Conservation (phyloP, 1,140 invertebrate species). For the Drosophila dunni region DNA sequence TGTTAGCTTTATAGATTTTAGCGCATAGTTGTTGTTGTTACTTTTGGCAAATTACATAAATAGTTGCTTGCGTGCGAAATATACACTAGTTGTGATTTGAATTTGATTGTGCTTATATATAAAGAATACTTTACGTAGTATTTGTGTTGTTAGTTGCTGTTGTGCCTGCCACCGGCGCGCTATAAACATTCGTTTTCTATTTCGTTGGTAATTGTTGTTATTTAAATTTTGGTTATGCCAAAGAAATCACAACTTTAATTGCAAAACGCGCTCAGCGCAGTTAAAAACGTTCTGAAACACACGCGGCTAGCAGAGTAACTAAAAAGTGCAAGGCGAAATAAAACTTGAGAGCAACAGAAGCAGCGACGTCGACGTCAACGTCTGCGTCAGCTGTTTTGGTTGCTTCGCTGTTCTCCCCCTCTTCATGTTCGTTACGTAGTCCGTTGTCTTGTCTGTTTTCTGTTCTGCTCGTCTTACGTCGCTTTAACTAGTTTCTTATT, state of each 20-base stretch:
- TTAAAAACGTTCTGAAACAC: slow-evolving; percentile 66
- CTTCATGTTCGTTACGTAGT: slow-evolving; percentile 46
- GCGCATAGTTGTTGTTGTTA: slow-evolving; percentile 45
- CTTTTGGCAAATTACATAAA: slow-evolving; percentile 68
- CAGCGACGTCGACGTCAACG: slow-evolving; percentile 28
- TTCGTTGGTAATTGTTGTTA: slow-evolving; percentile 48
- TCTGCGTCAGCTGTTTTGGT: slow-evolving; percentile 63
- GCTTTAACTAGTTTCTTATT: slow-evolving; percentile 66
- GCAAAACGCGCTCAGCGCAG: slow-evolving; percentile 15
- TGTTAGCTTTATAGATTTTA: slow-evolving; percentile 17
- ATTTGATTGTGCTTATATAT: slow-evolving; percentile 36
- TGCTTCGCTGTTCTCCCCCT: slow-evolving; percentile 1
- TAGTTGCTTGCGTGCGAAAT: slow-evolving; percentile 47
- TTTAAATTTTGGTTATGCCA: slow-evolving; percentile 59
- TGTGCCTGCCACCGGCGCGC: slow-evolving; percentile 30
- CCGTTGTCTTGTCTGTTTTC: slow-evolving; percentile 31
- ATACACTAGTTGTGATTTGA: slow-evolving; percentile 19
- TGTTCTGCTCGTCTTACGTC: slow-evolving; percentile 44
- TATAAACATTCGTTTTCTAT: slow-evolving; percentile 55
- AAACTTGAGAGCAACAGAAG: slow-evolving; percentile 39
- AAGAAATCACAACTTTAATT: slow-evolving; percentile 35
- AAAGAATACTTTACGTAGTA: slow-evolving; percentile 69
- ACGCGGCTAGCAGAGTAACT: slow-evolving; percentile 63
- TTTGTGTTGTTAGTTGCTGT: slow-evolving; percentile 63
- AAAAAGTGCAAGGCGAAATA: slow-evolving; percentile 73